Evolutionary conservation across 2,888 invertebrate species (phyloP).

Genomic region (Drosophila neonasuta): DNA sequence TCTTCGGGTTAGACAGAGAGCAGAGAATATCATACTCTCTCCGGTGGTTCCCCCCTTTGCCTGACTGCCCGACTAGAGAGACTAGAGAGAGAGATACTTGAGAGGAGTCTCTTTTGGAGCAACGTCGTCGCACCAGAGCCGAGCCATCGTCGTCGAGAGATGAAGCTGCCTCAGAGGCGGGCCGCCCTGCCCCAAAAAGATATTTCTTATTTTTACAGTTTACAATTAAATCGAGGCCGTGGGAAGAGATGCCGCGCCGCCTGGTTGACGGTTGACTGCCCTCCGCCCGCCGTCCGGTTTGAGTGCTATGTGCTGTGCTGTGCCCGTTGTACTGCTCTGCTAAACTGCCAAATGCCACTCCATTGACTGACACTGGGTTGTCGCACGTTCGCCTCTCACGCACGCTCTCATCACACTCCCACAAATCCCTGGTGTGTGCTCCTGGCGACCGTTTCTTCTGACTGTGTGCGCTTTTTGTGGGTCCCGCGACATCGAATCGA

Average conservation of each 20-base stretch:
- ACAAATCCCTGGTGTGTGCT: constrained; percentile 50
- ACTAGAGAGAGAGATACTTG: constrained; percentile 38
- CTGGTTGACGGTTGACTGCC: constrained; percentile 40
- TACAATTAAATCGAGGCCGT: constrained; percentile 52
- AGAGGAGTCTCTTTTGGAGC: constrained; percentile 58
- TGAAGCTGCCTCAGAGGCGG: constrained; percentile 60
- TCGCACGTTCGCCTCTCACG: constrained; percentile 33
- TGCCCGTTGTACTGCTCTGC: constrained; percentile 4
- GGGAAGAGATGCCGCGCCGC: constrained; percentile 57
- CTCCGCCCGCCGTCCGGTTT: not conserved
- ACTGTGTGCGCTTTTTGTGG: constrained; percentile 36
- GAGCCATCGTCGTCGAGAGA: constrained; percentile 10
- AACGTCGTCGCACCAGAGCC: constrained; percentile 20
- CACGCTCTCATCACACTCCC: constrained; percentile 40
- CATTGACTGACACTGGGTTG: not conserved
- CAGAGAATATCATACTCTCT: constrained; percentile 14
- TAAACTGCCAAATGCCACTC: constrained; percentile 20
- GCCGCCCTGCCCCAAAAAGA: constrained; percentile 48
- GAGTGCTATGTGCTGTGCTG: constrained; percentile 18
- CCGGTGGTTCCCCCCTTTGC: constrained; percentile 21
- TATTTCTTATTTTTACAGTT: constrained; percentile 79
- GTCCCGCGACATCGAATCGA: constrained; percentile 17
- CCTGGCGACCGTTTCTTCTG: constrained; percentile 38
- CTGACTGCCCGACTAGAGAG: constrained; percentile 24
- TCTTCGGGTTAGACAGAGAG: constrained; percentile 47